Evolutionary conservation across 2,888 invertebrate species (phyloP), one percentile per base, ranked within the genome.

Genomic region (Harpalus rufipes): DNA sequence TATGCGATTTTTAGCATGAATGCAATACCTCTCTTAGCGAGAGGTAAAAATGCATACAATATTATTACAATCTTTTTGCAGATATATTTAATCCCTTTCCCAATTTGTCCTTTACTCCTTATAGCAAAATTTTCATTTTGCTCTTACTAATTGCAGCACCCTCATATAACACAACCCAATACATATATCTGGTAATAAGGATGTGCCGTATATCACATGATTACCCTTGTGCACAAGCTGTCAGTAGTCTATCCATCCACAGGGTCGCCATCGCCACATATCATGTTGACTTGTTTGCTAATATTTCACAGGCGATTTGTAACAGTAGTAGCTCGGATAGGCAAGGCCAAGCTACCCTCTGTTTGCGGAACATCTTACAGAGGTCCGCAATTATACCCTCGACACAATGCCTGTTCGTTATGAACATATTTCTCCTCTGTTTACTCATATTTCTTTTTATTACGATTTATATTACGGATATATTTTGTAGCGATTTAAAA

Each of bases 381-480:
- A 81, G 81, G 81, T 65, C n/a, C 68, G 81, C 68, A 81, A 81
- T 81, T 81, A 81, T 65, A 68, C 61, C 21, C 12, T 44, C 51
- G 18, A 81, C 68, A 81, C 81, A 81, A 81, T 68, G 65, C 63
- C 21, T 68, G 56, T 81, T 81, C 81, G 81, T 81, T 81, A 81
- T 81, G 81, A 81, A 81, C 81, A 81, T 81, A 81, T 81, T 68
- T 81, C 32, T 68, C 25, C 21, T 68, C 12, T 81, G 81, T 81
- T 81, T 81, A 68, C 68, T 51, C 51, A 81, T 81, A 81, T 68
- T 81, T 81, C 81, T 68, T 78, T 81, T 81, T 63, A 68, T 51
- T 68, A 56, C 68, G 81, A 81, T 81, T 81, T 81, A 81, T 81
- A 81, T 81, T 81, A 81, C 68, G 56, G 68, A 56, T 81, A 68